Conservation (phyloP, 53 echinoderm and acorn worm species). For the Glandiceps talaboti region DNA sequence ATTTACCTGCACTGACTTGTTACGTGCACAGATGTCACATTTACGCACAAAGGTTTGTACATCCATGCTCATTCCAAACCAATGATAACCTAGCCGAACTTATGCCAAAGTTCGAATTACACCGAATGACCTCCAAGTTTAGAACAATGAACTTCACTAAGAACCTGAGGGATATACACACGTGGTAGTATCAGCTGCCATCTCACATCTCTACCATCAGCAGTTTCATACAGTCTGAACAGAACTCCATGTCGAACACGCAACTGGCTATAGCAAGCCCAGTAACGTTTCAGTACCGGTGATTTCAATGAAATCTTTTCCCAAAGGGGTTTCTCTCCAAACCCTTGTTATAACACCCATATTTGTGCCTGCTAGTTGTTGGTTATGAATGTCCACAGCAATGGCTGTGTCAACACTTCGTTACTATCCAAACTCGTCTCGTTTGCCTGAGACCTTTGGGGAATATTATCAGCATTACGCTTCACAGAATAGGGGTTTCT, state of each 20-base stretch:
- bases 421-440: not conserved
- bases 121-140: conserved; percentile 9
- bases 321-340: not conserved
- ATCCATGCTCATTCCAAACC: conserved; percentile 7
- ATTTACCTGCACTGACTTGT: not conserved
- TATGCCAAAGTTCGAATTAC: conserved; percentile 1
- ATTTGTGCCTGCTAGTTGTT: not conserved
- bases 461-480: not conserved
- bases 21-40: conserved; percentile 7
- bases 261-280: conserved; percentile 2
- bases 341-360: not conserved
- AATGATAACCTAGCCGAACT: not conserved
- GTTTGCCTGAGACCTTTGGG: not conserved
- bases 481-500: no score
- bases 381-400: not conserved
- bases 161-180: not conserved
- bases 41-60: not conserved
- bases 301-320: not conserved
- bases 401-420: not conserved
- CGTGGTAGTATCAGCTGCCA: conserved; percentile 5
- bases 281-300: conserved; percentile 3
- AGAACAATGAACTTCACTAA: conserved; percentile 5
- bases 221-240: conserved; percentile 1
- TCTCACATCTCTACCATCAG: not conserved
- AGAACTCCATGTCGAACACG: not conserved